Conservation (phyloP, 2,888 invertebrate genomes). For the Drosophila kuntzei region DNA sequence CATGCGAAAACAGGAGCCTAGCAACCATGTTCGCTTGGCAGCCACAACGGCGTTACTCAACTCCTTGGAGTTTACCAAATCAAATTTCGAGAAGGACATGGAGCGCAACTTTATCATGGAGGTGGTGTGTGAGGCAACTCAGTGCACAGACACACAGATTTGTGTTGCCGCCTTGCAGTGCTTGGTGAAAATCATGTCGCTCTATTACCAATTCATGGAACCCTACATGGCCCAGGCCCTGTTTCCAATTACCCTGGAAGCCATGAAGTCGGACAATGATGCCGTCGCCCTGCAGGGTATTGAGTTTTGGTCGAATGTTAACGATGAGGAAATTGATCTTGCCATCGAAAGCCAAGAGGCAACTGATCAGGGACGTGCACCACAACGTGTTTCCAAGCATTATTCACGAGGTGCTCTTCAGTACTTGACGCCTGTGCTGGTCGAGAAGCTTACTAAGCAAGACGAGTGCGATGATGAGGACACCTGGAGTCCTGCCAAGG, state of each 20-base stretch:
- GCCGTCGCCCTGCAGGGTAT: constrained; percentile 99
- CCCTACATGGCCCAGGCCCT: constrained; percentile 99
- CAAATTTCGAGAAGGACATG: constrained; percentile 98
- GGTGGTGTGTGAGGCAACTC: constrained; percentile 99
- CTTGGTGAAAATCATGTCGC: constrained; percentile 97
- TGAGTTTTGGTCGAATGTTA: constrained; percentile 99
- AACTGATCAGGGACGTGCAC: constrained; percentile 96
- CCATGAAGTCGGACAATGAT: constrained; percentile 98
- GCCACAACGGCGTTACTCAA: constrained; percentile 98
- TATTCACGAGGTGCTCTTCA: constrained; percentile 99
- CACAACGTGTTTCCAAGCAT: constrained; percentile 95
- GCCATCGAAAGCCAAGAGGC: constrained; percentile 98
- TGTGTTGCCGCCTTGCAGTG: constrained; percentile 99
- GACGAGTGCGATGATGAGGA: constrained; percentile 99
- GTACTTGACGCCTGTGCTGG: constrained; percentile 96
- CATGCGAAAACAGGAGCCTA: constrained; percentile 97
- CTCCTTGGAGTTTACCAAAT: constrained; percentile 98
- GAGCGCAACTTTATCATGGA: constrained; percentile 99
- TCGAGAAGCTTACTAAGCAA: constrained; percentile 97
- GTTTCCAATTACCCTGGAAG: constrained; percentile 98
- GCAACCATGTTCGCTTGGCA: constrained; percentile 96
- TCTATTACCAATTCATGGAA: constrained; percentile 99
- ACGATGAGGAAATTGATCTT: constrained; percentile 99
- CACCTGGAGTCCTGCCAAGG: constrained; percentile 99
- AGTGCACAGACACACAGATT: constrained; percentile 95